phyloP scores from a whole-genome alignment of 2,797 vertebrate genomes.

The Gallinago stenura region DNA sequence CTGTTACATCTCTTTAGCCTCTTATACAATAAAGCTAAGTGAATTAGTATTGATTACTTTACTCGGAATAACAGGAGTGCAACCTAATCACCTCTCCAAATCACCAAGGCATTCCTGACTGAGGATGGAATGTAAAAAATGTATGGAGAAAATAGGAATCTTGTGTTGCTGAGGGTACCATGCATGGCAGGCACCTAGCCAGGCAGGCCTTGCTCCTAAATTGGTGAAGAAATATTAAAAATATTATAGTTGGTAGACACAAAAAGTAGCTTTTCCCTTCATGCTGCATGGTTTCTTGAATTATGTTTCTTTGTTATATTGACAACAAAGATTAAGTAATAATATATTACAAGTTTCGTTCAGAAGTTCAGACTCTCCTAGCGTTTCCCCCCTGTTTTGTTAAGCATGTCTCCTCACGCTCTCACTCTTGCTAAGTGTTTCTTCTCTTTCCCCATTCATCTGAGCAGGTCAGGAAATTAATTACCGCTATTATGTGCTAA shows the following conservation, averaged over 20 bases:
- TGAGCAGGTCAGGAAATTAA: background rate
- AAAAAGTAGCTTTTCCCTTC: background rate
- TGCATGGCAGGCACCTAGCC: background rate
- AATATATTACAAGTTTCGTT: background rate
- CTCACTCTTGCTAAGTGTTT: background rate
- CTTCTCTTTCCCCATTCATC: background rate
- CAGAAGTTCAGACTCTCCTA: background rate
- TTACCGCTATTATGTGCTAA: background rate
- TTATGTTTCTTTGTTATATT: background rate
- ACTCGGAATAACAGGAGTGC: constrained; percentile 7
- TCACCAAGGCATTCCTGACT: constrained; percentile 10
- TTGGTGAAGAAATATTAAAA: background rate
- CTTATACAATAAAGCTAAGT: constrained; percentile 41
- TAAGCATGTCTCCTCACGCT: background rate
- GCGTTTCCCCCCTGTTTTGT: background rate
- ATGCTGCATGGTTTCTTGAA: background rate
- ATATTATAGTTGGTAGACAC: background rate
- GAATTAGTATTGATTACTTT: constrained; percentile 58
- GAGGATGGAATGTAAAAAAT: constrained; percentile 10
- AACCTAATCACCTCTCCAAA: background rate
- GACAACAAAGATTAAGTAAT: background rate
- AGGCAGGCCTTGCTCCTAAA: background rate
- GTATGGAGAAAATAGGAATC: background rate
- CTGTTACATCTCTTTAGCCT: constrained; percentile 18
- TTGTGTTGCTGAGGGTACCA: background rate